A percentile compares a stretch with the other conserved stretches of the same genome.
phyloP scores from a whole-genome alignment of 2,888 invertebrate genomes.

The Drosophila lutescens region DNA sequence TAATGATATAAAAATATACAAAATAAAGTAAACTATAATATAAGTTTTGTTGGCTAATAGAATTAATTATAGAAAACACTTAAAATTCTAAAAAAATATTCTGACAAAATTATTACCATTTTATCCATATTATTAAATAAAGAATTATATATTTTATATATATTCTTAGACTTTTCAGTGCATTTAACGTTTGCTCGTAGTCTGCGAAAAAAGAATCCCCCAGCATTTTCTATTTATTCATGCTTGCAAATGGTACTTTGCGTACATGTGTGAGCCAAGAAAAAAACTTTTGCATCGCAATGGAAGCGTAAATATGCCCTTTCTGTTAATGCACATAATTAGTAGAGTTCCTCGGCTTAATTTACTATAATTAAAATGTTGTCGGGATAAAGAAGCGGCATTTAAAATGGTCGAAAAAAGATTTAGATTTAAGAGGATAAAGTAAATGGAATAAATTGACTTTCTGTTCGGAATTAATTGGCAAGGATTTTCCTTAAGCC shows the following conservation, averaged over 20 bases:
- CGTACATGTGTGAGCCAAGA: constrained; percentile 6
- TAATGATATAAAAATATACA: too few relatives aligned
- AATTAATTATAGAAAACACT: neutral
- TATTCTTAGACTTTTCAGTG: neutral
- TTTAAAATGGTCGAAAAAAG: neutral
- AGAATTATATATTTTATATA: neutral
- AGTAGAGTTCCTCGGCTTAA: constrained; percentile 43
- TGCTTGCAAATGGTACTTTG: constrained; percentile 30
- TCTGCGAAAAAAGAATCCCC: neutral
- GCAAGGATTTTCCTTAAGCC: constrained; percentile 5
- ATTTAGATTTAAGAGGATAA: constrained; percentile 3
- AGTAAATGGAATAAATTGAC: constrained; percentile 1
- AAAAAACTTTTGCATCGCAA: constrained; percentile 13
- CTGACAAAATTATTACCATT: neutral
- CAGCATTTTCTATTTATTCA: constrained; percentile 30
- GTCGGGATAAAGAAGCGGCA: neutral
- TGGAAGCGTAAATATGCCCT: constrained; percentile 19
- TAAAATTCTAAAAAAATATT: too few relatives aligned
- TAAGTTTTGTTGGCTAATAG: neutral
- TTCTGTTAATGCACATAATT: constrained; percentile 50
- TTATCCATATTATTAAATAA: neutral
- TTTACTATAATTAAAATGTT: constrained; percentile 30
- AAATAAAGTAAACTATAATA: neutral
- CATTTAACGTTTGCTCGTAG: neutral
- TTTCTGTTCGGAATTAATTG: constrained; percentile 8